Percentiles rank a stretch among this genome's conserved stretches.
Evolutionary conservation across 1,140 invertebrate species (phyloP).

Genomic region (Heliconius congener): DNA sequence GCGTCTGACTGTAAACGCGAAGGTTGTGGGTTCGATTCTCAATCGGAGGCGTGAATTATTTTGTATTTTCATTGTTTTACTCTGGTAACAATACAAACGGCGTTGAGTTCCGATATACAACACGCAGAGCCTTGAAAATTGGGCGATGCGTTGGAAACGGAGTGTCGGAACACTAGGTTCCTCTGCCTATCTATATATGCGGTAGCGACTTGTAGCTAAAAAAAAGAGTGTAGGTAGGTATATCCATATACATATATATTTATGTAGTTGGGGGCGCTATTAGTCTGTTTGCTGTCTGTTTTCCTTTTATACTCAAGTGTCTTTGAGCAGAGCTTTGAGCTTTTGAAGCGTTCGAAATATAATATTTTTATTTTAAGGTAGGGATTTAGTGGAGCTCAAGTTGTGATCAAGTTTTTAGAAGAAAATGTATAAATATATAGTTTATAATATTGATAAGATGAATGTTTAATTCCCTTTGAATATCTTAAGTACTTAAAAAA

Average conservation of each 20-base stretch:
- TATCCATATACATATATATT: not conserved
- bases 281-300: conserved; percentile 24
- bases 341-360: not conserved
- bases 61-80: not conserved
- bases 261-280: not conserved
- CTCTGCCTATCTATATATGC: not conserved
- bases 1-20: not conserved
- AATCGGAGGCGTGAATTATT: not conserved
- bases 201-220: not conserved
- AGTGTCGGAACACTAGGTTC: not conserved
- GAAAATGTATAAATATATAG: not conserved
- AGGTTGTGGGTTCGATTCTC: not conserved
- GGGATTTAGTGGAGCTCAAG: not conserved
- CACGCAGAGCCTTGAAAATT: not conserved
- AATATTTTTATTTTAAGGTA: not conserved
- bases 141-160: not conserved
- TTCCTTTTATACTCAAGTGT: conserved; percentile 4
- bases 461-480: too few relatives aligned
- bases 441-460: too few relatives aligned
- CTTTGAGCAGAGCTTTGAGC: not conserved
- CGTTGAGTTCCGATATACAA: not conserved
- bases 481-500: too few relatives aligned
- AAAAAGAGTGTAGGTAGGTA: too few relatives aligned
- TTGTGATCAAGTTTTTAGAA: not conserved
- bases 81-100: not conserved